Base-by-base conservation (phyloP, 2,113 vertebrate genomes). In the Silurus asotus region DNA sequence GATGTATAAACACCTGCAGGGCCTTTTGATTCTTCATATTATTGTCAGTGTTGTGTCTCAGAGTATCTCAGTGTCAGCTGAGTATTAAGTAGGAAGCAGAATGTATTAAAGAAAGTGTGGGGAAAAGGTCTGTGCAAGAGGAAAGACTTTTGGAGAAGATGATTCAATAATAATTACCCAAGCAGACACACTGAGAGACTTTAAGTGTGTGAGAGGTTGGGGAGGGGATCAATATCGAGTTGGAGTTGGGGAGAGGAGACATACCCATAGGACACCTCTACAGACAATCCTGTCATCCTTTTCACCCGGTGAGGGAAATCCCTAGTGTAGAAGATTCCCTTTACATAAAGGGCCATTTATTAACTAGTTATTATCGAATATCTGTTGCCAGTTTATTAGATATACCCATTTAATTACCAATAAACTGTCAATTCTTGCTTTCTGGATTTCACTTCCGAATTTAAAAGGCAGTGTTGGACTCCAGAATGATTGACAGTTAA, bases 91-190 rank as follows among this genome's bases (percentile, higher is more conserved):
- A 53, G n/a, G 59, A 58, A 59, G 28, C 53, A 83, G 28, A 69
- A 53, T 28, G 45, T 67, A 51, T 77, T 45, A 48, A 53, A 74
- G 7, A 23, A 20, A 53, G 19, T 23, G 3, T 8, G 20, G 59
- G 45, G 17, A 7, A 59, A 75, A 76, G 2, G 37, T 49, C 55
- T 64, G 19, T 48, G 8, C 37, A 37, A 37, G 37, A 37, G 37
- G 37, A 1, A 45, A 59, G 23, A n/a, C 65, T 53, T 65, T 82
- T 77, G 7, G 8, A 61, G 28, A 88, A 85, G 69, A 9, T 70
- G 59, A 59, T 45, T 87, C 49, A 17, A 76, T 83, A 72, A 83
- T 86, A 82, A 74, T 82, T 86, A 82, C 25, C 79, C 80, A 64
- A 75, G 53, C 28, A 25, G 80, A 82, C 56, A 67, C 48, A 45